A percentile compares a stretch with the other conserved stretches of the same genome.
Conservation (phyloP, 1,140 invertebrate species). For the Pogonognathellus flavescens region DNA sequence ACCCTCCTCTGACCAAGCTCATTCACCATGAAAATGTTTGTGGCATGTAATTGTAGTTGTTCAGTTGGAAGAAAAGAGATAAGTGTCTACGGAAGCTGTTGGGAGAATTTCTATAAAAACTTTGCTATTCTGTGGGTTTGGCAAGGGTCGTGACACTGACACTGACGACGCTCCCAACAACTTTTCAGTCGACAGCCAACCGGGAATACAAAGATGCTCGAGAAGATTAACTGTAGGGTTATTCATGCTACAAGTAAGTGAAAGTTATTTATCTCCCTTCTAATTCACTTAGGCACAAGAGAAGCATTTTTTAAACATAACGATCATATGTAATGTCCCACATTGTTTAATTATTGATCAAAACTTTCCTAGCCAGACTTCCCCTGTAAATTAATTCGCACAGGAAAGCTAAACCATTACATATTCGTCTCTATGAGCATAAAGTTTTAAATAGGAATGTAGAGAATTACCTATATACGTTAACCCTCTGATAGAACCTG, state of each 20-base stretch:
- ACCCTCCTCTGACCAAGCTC: background rate
- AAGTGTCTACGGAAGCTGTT: background rate
- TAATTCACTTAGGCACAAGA: too few relatives aligned
- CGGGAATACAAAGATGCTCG: slow-evolving; percentile 55
- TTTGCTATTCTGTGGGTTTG: slow-evolving; percentile 16
- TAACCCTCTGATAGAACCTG: too few relatives aligned
- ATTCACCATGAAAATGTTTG: slow-evolving; percentile 39
- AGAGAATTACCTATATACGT: too few relatives aligned
- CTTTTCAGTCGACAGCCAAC: background rate
- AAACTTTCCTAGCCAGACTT: too few relatives aligned
- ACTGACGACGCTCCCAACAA: background rate
- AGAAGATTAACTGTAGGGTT: slow-evolving; percentile 62
- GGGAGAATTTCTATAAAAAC: slow-evolving; percentile 36
- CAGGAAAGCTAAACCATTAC: too few relatives aligned
- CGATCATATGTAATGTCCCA: too few relatives aligned
- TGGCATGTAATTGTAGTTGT: slow-evolving; percentile 1
- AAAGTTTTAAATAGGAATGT: too few relatives aligned
- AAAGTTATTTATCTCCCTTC: background rate
- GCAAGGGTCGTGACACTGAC: slow-evolving; percentile 45
- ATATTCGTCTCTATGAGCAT: too few relatives aligned
- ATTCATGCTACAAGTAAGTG: slow-evolving; percentile 65
- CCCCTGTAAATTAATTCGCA: too few relatives aligned
- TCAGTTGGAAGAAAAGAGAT: background rate
- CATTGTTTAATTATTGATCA: too few relatives aligned
- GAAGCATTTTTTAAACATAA: too few relatives aligned